Evolutionary conservation across 2,888 invertebrate species (phyloP), one percentile per base, ranked within the genome.

Genomic region (Drosophila colorata): DNA sequence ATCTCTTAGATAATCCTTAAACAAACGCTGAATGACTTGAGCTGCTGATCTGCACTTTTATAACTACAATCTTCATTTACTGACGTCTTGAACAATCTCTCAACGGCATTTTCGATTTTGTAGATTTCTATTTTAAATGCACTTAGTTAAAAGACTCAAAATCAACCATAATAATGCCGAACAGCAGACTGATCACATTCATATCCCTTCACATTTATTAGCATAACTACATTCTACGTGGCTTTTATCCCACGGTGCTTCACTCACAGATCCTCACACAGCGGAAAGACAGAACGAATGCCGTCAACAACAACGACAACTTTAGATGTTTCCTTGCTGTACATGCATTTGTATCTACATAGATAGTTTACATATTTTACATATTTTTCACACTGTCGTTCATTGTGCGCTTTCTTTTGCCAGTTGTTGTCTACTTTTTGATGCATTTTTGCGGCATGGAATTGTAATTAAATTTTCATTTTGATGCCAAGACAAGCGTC

Each of bases 381-480:
- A 18, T 33, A 11, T 47, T 56, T 66, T 53, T 37, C 57, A 48
- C 43, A 59, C 38, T 51, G 57, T 31, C 7, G 53, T 37, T 38
- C 38, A 44, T 47, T 71, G 55, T 40, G 16, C 46, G 18, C 47
- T 58, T 57, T 53, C 38, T 37, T 20, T 4, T 23, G 44, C 20
- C 20, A 37, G 33, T 56, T 58, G 18, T 31, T 40, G 16, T 40
- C 23, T 14, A 44, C 31, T 18, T 56, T 58, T 53, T 66, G 52
- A 58, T 66, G 69, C 46, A 60, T 49, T 56, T 56, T 59, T 71
- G 46, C 44, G 52, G 35, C 40, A 52, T 64, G 16, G 49, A 63
- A 60, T 49, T 60, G 68, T 47, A 69, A 80, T 84, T 81, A 80
- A 81, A 80, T 55, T 75, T 59, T 16, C 46, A 60, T 69, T 76